phyloP scores from a whole-genome alignment of 2,888 invertebrate genomes.

The Acanthosepion esculentum region DNA sequence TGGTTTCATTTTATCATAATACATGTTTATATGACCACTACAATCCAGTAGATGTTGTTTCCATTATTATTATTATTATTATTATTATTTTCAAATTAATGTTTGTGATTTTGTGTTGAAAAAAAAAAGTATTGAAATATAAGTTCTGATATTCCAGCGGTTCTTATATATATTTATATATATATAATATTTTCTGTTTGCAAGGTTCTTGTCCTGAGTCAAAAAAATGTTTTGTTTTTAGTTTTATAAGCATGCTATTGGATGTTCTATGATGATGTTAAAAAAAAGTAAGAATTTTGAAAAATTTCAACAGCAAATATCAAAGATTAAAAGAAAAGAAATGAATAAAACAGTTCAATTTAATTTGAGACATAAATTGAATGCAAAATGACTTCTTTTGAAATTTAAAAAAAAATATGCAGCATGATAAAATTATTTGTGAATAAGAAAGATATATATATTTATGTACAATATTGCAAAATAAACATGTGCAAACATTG shows the following conservation, averaged over 20 bases:
- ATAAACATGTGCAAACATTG: no score
- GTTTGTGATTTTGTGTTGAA: neutral
- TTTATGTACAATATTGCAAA: no score
- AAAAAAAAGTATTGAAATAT: neutral
- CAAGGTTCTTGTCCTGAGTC: neutral
- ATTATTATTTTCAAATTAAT: neutral
- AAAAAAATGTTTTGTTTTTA: neutral
- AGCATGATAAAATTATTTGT: no score
- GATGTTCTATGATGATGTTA: neutral
- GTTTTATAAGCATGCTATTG: conserved; percentile 6
- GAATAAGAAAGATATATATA: no score
- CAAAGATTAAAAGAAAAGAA: neutral
- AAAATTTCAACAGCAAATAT: neutral
- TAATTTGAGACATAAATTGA: neutral
- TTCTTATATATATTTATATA: neutral
- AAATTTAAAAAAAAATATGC: no score
- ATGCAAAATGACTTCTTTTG: neutral
- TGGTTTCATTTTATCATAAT: neutral
- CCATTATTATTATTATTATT: neutral
- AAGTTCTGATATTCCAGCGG: conserved; percentile 13
- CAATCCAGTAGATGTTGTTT: neutral
- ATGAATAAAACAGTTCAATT: neutral
- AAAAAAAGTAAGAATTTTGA: neutral
- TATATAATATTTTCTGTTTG: conserved; percentile 15
- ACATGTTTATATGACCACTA: neutral